Conservation (phyloP, 2,888 invertebrate species). For the Octonoba sinensis region DNA sequence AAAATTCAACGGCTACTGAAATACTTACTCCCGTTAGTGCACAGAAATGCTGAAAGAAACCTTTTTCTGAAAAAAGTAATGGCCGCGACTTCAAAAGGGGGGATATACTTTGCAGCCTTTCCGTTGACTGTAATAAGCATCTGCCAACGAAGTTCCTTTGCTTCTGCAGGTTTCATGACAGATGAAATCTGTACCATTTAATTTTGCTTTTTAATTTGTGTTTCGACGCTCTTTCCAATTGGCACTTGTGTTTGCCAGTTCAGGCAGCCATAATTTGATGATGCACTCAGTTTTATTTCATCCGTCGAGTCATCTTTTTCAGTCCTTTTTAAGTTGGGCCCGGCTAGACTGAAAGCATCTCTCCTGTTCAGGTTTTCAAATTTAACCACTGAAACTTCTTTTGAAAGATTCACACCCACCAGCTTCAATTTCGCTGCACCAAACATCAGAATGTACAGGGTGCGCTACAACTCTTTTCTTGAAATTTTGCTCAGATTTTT, state of each 20-base stretch:
- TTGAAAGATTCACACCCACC: neutral
- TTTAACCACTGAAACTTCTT: neutral
- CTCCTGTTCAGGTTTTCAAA: slow-evolving; percentile 15
- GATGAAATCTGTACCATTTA: neutral
- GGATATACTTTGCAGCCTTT: neutral
- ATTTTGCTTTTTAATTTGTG: neutral
- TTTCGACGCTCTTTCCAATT: neutral
- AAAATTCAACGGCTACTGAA: too few relatives aligned
- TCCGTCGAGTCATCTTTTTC: neutral
- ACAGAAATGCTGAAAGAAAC: slow-evolving; percentile 3
- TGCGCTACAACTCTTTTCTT: neutral
- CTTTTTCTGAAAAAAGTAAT: slow-evolving; percentile 8
- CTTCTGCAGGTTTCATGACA: neutral
- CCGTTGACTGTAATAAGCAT: neutral
- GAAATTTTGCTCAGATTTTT: too few relatives aligned
- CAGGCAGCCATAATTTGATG: slow-evolving; percentile 6
- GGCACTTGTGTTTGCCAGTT: slow-evolving; percentile 15
- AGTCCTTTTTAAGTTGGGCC: neutral
- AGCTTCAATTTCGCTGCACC: neutral
- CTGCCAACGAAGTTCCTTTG: neutral
- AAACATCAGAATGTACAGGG: neutral
- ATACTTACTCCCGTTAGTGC: too few relatives aligned
- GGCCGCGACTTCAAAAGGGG: neutral
- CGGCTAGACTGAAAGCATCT: neutral
- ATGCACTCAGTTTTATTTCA: neutral